Evolutionary conservation across 2,797 vertebrate species (phyloP).

Genomic region (Chelidonichthys spinosus): DNA sequence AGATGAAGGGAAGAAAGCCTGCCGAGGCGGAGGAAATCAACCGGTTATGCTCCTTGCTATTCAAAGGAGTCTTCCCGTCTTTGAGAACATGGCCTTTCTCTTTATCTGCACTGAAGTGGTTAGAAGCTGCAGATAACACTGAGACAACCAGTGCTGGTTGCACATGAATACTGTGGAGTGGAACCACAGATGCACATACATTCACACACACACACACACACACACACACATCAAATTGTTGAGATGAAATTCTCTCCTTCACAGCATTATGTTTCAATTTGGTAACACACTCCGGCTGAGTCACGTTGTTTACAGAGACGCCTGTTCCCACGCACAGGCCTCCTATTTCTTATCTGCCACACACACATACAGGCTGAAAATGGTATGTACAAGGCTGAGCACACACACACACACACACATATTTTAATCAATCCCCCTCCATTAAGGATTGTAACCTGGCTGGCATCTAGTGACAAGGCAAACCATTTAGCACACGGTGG

Average conservation of each 20-base stretch:
- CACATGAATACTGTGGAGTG: constrained; percentile 28
- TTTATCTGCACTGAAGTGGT: constrained; percentile 49
- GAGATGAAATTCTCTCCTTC: constrained; percentile 59
- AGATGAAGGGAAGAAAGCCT: constrained; percentile 34
- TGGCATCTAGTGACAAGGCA: constrained; percentile 25
- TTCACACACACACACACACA: constrained; percentile 6
- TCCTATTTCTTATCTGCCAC: constrained; percentile 59
- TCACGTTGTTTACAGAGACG: constrained; percentile 73
- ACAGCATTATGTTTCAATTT: constrained; percentile 66
- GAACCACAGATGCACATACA: constrained; percentile 35
- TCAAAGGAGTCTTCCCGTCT: constrained; percentile 38
- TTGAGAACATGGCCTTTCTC: constrained; percentile 37
- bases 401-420: constrained; percentile 10
- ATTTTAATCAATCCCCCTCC: constrained; percentile 26
- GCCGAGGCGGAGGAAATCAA: constrained; percentile 6
- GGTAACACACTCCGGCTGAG: constrained; percentile 70
- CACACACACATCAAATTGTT: constrained; percentile 46
- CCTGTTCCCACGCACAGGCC: constrained; percentile 62
- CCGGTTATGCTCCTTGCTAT: constrained; percentile 42
- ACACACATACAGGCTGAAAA: constrained; percentile 23
- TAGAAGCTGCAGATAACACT: constrained; percentile 56
- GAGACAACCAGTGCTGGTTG: constrained; percentile 47
- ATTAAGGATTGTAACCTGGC: constrained; percentile 21
- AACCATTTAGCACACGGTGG: constrained; percentile 31
- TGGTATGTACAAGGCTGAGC: constrained; percentile 19